A percentile compares a stretch with the other conserved stretches of the same genome.
Evolutionary conservation across 2,888 invertebrate genomes (phyloP).

Genomic region (Nephrotoma appendiculata): DNA sequence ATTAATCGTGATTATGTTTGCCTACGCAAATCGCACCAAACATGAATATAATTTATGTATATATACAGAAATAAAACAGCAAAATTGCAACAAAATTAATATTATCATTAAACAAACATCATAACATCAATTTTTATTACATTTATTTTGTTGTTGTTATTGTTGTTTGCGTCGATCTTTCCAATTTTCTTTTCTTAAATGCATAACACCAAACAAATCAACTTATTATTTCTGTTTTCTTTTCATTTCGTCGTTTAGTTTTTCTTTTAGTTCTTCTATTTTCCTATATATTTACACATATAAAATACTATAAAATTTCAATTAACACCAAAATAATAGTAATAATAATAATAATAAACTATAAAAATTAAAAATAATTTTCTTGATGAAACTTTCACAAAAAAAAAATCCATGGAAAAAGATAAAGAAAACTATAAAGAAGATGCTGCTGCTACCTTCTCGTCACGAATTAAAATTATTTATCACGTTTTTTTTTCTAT

Average conservation of each 20-base stretch:
- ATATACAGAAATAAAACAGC: not conserved
- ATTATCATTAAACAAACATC: not conserved
- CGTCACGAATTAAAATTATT: constrained; percentile 4
- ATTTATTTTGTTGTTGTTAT: not conserved
- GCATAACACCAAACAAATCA: not conserved
- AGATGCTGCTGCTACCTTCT: constrained; percentile 1
- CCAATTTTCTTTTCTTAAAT: not conserved
- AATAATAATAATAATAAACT: not conserved
- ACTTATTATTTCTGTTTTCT: not conserved
- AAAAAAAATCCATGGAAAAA: not conserved
- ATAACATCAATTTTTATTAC: not conserved
- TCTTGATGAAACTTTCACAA: constrained; percentile 4
- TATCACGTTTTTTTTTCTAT: constrained; percentile 1
- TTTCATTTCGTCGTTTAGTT: not conserved
- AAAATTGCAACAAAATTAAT: not conserved
- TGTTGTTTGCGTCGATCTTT: not conserved
- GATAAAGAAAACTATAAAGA: not conserved
- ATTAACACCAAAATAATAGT: constrained; percentile 3
- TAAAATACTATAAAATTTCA: constrained; percentile 3
- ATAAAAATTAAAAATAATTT: constrained; percentile 2
- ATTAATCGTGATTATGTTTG: not conserved
- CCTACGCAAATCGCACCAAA: not conserved
- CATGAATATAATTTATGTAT: not conserved
- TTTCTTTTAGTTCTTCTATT: not conserved
- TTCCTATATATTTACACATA: not conserved